phyloP scores from a whole-genome alignment of 2,888 invertebrate genomes.

The Euplexia lucipara region DNA sequence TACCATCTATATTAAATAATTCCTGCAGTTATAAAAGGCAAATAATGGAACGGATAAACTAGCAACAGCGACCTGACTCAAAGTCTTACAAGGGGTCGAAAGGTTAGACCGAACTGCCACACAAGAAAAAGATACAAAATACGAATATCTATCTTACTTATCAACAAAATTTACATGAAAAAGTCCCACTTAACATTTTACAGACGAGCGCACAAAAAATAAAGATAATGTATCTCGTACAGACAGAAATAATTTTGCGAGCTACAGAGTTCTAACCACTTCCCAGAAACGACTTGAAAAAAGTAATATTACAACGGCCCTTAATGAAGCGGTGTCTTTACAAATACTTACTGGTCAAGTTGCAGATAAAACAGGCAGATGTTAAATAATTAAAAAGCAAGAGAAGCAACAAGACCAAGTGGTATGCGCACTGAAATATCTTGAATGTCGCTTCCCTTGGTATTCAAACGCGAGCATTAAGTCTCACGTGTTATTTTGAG shows the following conservation, averaged over 20 bases:
- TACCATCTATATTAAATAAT: slow-evolving; percentile 40
- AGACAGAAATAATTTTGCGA: neutral
- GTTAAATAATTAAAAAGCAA: slow-evolving; percentile 49
- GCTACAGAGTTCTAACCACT: slow-evolving; percentile 22
- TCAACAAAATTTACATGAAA: too few relatives aligned
- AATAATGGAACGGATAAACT: slow-evolving; percentile 6
- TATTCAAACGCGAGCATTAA: slow-evolving; percentile 52
- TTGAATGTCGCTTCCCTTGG: slow-evolving; percentile 46
- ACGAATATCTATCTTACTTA: neutral
- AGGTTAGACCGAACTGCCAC: neutral
- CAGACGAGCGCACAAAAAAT: too few relatives aligned
- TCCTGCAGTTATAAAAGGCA: slow-evolving; percentile 5
- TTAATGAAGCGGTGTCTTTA: slow-evolving; percentile 42
- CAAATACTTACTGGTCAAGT: slow-evolving; percentile 11
- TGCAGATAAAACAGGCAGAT: slow-evolving; percentile 55
- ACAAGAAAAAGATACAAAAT: neutral
- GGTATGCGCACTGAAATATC: slow-evolving; percentile 54
- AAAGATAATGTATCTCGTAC: too few relatives aligned
- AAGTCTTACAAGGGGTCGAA: neutral
- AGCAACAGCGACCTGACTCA: too few relatives aligned
- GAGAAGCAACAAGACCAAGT: slow-evolving; percentile 29
- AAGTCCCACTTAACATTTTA: too few relatives aligned
- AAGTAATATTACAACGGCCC: slow-evolving; percentile 5
- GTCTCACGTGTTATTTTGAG: slow-evolving; percentile 53
- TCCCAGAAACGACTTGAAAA: slow-evolving; percentile 24